phyloP scores from a whole-genome alignment of 2,797 vertebrate species.

The Brachymystax lenok region DNA sequence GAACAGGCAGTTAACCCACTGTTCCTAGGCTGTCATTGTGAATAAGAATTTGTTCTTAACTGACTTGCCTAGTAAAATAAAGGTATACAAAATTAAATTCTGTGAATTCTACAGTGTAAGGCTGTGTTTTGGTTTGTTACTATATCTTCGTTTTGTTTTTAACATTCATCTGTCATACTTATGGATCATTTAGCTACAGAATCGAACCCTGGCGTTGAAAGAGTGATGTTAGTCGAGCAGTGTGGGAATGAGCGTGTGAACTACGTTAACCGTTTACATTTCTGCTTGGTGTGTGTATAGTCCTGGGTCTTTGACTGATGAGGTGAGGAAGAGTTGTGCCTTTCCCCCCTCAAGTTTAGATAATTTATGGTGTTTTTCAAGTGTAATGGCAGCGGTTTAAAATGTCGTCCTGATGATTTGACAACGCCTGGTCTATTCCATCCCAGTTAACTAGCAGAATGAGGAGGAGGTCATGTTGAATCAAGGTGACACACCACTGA shows the following conservation, averaged over 20 bases:
- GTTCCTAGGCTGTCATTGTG: too few species aligned
- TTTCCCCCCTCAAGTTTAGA: slow-evolving; percentile 27
- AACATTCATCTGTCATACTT: slow-evolving; percentile 36
- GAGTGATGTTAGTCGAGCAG: neutral
- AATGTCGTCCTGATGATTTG: slow-evolving; percentile 27
- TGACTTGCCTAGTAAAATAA: too few species aligned
- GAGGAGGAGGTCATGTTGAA: slow-evolving; percentile 1
- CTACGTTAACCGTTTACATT: slow-evolving; percentile 3
- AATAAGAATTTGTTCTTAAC: too few species aligned
- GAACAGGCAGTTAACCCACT: too few species aligned
- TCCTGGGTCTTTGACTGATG: slow-evolving; percentile 41
- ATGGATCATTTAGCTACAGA: neutral
- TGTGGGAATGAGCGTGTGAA: slow-evolving; percentile 32
- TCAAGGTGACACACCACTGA: slow-evolving; percentile 22
- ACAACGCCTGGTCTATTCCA: slow-evolving; percentile 31
- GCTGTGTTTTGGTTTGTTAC: neutral
- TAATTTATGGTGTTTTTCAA: slow-evolving; percentile 24
- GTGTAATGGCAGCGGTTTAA: slow-evolving; percentile 24
- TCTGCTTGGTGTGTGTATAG: neutral
- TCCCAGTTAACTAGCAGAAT: slow-evolving; percentile 13
- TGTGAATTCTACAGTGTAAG: slow-evolving; percentile 26
- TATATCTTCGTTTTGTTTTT: slow-evolving; percentile 35
- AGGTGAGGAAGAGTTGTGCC: slow-evolving; percentile 8
- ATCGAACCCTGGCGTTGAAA: neutral
- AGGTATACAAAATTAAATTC: slow-evolving; percentile 9